Percentiles rank a stretch among this genome's conserved stretches.
These are phyloP conservation scores for Poicephalus meyeri DNA, from an alignment of 2,113 vertebrate species.

Conservation along the genomic window DNA sequence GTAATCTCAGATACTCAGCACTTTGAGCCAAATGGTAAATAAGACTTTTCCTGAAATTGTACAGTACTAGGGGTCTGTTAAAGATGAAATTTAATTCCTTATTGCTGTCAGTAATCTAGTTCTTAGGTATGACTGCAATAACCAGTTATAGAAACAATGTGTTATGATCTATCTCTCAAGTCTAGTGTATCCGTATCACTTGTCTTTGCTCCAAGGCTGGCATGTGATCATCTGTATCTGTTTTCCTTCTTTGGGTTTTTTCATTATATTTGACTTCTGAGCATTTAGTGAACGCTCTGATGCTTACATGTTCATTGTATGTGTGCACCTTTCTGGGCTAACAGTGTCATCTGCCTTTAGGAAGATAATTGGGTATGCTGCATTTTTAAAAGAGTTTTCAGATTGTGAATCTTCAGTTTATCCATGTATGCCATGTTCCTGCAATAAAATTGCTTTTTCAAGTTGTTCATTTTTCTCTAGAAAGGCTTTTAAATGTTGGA, in stretches of 20 bases:
- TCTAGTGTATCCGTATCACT: neutral
- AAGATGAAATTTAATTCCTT: neutral
- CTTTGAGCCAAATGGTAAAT: neutral
- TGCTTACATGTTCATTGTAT: neutral
- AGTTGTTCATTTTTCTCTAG: neutral
- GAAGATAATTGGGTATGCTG: neutral
- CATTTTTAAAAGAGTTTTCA: neutral
- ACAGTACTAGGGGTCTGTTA: neutral
- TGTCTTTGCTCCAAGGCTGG: neutral
- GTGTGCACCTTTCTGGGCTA: neutral
- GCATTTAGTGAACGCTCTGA: neutral
- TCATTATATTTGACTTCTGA: neutral
- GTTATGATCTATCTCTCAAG: neutral
- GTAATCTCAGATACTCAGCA: neutral
- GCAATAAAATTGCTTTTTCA: neutral
- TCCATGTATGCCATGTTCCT: neutral
- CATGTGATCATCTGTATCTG: accelerated
- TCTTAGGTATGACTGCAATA: neutral
- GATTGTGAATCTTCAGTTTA: neutral
- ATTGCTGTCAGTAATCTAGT: neutral
- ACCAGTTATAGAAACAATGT: neutral
- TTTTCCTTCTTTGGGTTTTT: neutral
- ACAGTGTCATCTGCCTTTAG: neutral
- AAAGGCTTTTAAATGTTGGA: neutral
- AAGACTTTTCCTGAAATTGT: neutral